Percentiles rank a stretch among this genome's conserved stretches.
Conservation (phyloP, 1,140 invertebrate genomes). For the Mamestra configurata region DNA sequence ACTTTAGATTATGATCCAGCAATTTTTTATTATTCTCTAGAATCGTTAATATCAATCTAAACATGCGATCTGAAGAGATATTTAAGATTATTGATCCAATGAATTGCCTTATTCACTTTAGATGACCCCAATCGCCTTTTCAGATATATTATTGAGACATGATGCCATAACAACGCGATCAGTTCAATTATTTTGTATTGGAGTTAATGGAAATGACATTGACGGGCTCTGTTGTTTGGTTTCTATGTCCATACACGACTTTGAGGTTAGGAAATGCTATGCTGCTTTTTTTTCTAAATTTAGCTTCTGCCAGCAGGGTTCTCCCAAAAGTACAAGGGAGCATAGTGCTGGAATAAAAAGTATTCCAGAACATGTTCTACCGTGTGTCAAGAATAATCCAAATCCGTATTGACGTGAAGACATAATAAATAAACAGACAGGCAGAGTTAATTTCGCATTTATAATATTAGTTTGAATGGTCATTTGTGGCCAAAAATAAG, state of each 20-base stretch:
- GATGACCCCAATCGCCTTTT: constrained; percentile 5
- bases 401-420: too few species aligned
- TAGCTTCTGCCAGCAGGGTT: too few species aligned
- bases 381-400: too few species aligned
- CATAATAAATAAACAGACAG: too few species aligned
- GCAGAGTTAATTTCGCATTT: too few species aligned
- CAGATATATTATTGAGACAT: not conserved
- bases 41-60: not conserved
- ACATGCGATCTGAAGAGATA: not conserved
- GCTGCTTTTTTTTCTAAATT: too few species aligned
- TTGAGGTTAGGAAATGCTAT: too few species aligned
- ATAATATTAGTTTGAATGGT: too few species aligned
- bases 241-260: not conserved
- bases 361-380: too few species aligned
- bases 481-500: too few species aligned
- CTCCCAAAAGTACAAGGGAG: too few species aligned
- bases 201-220: constrained; percentile 17
- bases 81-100: not conserved
- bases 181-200: constrained; percentile 4
- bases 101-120: not conserved
- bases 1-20: not conserved
- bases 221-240: not conserved
- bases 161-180: not conserved
- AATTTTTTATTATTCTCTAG: not conserved
- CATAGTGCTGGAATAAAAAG: too few species aligned